Evolutionary conservation across 1,140 invertebrate genomes (phyloP).

Genomic region (Melanaphis sacchari): DNA sequence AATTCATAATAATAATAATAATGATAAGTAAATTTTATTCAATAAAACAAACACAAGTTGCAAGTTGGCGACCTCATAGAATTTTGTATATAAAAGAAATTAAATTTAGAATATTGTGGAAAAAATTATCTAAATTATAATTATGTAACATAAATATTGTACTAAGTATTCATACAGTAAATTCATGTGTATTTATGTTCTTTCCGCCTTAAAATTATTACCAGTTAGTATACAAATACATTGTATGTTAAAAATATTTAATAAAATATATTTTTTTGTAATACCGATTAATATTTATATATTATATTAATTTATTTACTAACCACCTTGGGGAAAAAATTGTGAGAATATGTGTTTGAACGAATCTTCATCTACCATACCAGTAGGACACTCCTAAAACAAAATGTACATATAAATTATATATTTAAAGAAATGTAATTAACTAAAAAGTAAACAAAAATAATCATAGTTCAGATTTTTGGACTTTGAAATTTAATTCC

Average conservation of each 20-base stretch:
- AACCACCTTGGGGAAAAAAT: conserved; percentile 93
- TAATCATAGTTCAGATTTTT: background rate
- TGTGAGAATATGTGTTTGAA: conserved; percentile 93
- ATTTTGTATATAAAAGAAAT: background rate
- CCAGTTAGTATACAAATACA: background rate
- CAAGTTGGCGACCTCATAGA: no score
- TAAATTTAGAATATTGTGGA: background rate
- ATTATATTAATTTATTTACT: conserved; percentile 64
- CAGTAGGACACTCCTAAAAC: conserved; percentile 88
- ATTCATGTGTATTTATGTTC: background rate
- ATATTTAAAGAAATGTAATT: background rate
- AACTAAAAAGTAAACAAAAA: background rate
- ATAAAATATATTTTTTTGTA: background rate
- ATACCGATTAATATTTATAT: no score
- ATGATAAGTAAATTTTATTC: no score
- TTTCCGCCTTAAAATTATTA: background rate
- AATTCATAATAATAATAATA: no score
- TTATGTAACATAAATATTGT: background rate
- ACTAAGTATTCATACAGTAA: background rate
- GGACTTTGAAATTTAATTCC: background rate
- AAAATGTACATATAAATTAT: conserved; percentile 17
- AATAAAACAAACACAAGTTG: no score
- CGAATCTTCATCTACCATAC: conserved; percentile 87
- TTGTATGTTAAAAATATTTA: background rate
- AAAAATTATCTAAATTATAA: no score